A percentile compares a stretch with the other conserved stretches of the same genome.
These are phyloP conservation scores for Lacerta viridis DNA, from an alignment of 2,797 vertebrate species.

Conservation along the genomic window DNA sequence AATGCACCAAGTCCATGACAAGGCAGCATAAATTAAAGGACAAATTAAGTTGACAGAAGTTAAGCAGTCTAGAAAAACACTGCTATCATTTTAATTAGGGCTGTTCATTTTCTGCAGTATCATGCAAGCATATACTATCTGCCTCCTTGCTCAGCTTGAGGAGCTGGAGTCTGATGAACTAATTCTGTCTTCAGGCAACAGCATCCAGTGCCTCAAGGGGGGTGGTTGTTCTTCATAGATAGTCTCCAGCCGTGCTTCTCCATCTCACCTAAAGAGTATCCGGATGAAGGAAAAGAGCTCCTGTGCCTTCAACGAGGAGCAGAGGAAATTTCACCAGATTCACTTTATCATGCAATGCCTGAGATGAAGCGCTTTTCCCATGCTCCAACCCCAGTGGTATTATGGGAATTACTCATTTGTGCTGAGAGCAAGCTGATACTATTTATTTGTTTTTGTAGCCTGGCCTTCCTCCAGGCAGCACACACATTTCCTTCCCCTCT, in stretches of 20 bases:
- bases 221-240: neutral
- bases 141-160: neutral
- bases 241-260: neutral
- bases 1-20: neutral
- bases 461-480: no score
- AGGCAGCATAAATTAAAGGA: conserved; percentile 20
- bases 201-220: neutral
- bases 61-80: conserved; percentile 27
- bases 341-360: no score
- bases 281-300: neutral
- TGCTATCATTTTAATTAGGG: conserved; percentile 27
- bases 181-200: neutral
- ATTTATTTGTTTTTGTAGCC: no score
- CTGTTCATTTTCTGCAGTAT: conserved; percentile 16
- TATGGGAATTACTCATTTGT: no score
- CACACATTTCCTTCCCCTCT: no score
- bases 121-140: neutral
- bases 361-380: no score
- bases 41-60: conserved; percentile 38
- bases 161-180: neutral
- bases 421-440: no score
- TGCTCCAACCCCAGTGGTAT: no score
- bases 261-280: neutral
- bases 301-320: neutral
- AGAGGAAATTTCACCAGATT: neutral